Conservation (phyloP, 1,140 invertebrate genomes). For the Drosophila parabipectinata region DNA sequence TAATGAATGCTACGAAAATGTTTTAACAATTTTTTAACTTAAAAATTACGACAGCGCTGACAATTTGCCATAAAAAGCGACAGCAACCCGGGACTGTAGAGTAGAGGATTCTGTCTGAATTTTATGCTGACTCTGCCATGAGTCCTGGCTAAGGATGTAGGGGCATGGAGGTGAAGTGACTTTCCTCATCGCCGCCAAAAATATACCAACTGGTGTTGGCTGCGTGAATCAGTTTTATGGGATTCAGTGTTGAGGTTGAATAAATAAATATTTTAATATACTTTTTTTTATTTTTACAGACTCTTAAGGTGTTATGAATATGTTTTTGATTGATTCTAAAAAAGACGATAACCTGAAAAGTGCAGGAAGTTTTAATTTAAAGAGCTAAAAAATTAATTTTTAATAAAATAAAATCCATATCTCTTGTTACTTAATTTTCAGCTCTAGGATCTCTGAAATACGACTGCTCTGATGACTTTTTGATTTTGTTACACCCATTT, state of each 20-base stretch:
- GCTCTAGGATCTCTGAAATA: constrained; percentile 2
- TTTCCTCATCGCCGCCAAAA: constrained; percentile 5
- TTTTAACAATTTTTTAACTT: constrained; percentile 80
- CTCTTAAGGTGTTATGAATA: too few species aligned
- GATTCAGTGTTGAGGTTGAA: constrained; percentile 1
- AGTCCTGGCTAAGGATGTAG: background rate
- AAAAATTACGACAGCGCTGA: constrained; percentile 79
- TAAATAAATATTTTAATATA: constrained; percentile 1
- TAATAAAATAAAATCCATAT: too few species aligned
- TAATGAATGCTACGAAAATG: constrained; percentile 80
- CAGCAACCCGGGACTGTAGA: constrained; percentile 23
- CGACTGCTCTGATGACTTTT: constrained; percentile 54
- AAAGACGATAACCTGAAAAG: too few species aligned
- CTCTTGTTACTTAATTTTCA: background rate
- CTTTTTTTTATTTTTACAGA: background rate
- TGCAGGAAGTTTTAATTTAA: too few species aligned
- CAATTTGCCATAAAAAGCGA: constrained; percentile 74
- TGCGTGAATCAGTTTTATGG: constrained; percentile 15
- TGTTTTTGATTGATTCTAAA: too few species aligned
- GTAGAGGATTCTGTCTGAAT: constrained; percentile 39
- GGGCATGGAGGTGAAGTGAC: background rate
- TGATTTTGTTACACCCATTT: constrained; percentile 77
- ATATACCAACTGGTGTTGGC: constrained; percentile 11
- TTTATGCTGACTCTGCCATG: constrained; percentile 58
- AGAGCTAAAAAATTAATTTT: too few species aligned